These are phyloP conservation scores for Aromia moschata DNA, from an alignment of 2,888 invertebrate species.

Conservation along the genomic window DNA sequence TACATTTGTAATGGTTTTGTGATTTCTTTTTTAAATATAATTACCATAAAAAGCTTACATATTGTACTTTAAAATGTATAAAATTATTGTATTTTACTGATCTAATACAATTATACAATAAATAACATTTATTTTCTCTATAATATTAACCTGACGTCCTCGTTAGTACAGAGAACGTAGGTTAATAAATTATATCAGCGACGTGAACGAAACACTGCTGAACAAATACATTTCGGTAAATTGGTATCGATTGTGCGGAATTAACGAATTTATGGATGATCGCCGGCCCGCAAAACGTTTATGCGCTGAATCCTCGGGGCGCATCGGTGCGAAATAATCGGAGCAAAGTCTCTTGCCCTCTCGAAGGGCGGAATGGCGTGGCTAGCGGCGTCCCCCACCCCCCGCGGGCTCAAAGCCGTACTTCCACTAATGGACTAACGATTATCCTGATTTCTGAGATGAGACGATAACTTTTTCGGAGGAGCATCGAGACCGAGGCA, in stretches of 20 bases:
- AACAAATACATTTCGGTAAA: slow-evolving; percentile 33
- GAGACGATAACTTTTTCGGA: slow-evolving; percentile 53
- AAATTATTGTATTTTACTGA: no score
- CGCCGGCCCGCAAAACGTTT: slow-evolving; percentile 47
- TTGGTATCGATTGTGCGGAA: slow-evolving; percentile 39
- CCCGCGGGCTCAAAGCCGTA: slow-evolving; percentile 49
- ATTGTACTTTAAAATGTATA: no score
- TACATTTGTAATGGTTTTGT: no score
- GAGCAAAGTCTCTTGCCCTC: slow-evolving; percentile 48
- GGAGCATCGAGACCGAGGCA: slow-evolving; percentile 50
- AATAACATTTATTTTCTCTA: no score
- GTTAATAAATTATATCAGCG: slow-evolving; percentile 3
- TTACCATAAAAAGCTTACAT: no score
- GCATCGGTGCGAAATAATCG: slow-evolving; percentile 55
- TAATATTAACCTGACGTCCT: no score
- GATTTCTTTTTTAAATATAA: no score
- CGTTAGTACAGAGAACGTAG: neutral
- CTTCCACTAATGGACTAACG: slow-evolving; percentile 59
- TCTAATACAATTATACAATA: no score
- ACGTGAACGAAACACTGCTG: slow-evolving; percentile 1
- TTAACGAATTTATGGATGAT: slow-evolving; percentile 46
- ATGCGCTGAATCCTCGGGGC: slow-evolving; percentile 46
- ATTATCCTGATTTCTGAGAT: slow-evolving; percentile 59
- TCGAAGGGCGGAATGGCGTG: slow-evolving; percentile 42
- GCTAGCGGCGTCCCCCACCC: slow-evolving; percentile 37